Evolutionary conservation across 1,140 invertebrate genomes (phyloP).

Genomic region (Cecropterus lyciades): DNA sequence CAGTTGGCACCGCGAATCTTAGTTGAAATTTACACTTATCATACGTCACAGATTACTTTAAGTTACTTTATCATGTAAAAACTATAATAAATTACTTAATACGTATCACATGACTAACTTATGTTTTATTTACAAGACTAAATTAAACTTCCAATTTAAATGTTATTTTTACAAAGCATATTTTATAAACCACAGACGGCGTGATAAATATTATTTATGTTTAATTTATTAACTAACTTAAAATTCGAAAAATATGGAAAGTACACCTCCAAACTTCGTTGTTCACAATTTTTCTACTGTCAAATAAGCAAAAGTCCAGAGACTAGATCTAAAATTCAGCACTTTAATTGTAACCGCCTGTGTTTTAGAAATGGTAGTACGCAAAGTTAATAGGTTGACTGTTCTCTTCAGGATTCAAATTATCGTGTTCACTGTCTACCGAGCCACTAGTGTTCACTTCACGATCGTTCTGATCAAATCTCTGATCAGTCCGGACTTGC

Average conservation of each 20-base stretch:
- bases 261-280: background rate
- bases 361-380: constrained; percentile 73
- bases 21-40: constrained; percentile 56
- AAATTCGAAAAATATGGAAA: background rate
- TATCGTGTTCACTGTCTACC: constrained; percentile 58
- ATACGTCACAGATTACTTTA: constrained; percentile 32
- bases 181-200: constrained; percentile 23
- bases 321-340: background rate
- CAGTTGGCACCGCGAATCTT: constrained; percentile 58
- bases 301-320: background rate
- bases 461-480: constrained; percentile 34
- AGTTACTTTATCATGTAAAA: constrained; percentile 52
- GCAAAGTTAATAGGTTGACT: constrained; percentile 78
- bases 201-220: background rate
- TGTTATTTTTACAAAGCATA: constrained; percentile 52
- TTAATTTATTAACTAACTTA: background rate
- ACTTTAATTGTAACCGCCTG: background rate
- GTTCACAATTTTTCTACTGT: background rate
- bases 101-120: constrained; percentile 62
- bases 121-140: constrained; percentile 61
- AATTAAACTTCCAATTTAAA: constrained; percentile 44
- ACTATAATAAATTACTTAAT: constrained; percentile 72
- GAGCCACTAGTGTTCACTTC: constrained; percentile 53
- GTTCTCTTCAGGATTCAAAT: constrained; percentile 53
- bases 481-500: constrained; percentile 48